Base-by-base conservation (phyloP, 2,888 invertebrate genomes). In the Cyclophora punctaria region DNA sequence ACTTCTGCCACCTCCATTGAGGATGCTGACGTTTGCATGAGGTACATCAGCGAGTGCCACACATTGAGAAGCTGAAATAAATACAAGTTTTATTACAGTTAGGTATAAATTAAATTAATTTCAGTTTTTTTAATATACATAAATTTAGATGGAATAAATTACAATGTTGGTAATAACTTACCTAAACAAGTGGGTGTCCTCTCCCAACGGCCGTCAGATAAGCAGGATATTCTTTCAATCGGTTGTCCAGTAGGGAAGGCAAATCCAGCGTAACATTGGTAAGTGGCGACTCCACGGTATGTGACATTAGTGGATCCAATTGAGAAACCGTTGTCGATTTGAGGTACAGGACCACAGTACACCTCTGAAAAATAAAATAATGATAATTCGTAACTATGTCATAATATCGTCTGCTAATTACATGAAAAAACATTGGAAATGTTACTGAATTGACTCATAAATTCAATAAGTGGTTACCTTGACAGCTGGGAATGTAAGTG, bases 251-350 rank as follows among this genome's bases (percentile, higher is more conserved):
- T 95, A 3, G 96, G 93, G 72, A 98, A 98, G 48, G 96, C 96
- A 74, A 98, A 98, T 44, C 97, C 98, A 49, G 98, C 97, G 76
- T 98, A 98, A 75, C 98, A 98, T 73, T 98, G 97, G 77, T 98
- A 98, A 77, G 96, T 97, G 50, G 98, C 98, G 60, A 96, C 91
- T 41, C 98, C 98, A 56, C 93, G 92, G 73, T 96, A 98, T 1
- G 98, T 98, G 4, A 98, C 98, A 79, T 98, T 98, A 3, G 97
- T 95, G 0, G 98, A 97, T 46, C 96, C 96, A 74, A 97, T 97
- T 3, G 98, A 98, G 82, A 98, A 98, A 46, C 98, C 98, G 77
- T 98, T 98, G 73, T 97, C 96, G 58, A 98, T 98, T 90, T 98
- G 98, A 50, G 98, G 98, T 46, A 98, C 98, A 34, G 98, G 98